phyloP scores from a whole-genome alignment of 2,888 invertebrate genomes.

The Ferdinandea cuprea region DNA sequence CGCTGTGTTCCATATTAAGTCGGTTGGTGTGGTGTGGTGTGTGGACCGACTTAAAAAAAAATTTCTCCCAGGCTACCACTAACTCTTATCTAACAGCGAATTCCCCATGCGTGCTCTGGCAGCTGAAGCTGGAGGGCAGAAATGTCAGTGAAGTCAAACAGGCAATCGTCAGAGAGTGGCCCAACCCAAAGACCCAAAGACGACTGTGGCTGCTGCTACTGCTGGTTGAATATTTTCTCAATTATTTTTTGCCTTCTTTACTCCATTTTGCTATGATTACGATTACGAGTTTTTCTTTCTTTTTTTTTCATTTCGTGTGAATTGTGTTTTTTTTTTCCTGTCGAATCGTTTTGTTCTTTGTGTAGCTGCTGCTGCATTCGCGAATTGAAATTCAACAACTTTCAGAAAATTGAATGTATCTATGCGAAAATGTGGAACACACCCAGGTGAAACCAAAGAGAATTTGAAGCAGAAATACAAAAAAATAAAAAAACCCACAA shows the following conservation, averaged over 20 bases:
- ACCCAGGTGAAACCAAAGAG: conserved; percentile 61
- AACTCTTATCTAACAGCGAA: conserved; percentile 60
- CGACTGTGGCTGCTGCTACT: too few relatives aligned
- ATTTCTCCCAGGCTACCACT: conserved; percentile 54
- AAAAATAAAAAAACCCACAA: conserved; percentile 41
- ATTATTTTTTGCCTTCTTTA: conserved; percentile 34
- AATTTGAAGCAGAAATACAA: conserved; percentile 47
- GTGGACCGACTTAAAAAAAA: conserved; percentile 21
- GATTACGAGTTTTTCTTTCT: conserved; percentile 18
- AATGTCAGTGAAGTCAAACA: conserved; percentile 66
- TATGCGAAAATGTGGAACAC: conserved; percentile 67
- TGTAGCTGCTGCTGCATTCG: conserved; percentile 47
- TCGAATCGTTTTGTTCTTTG: conserved; percentile 40
- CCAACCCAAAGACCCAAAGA: conserved; percentile 67
- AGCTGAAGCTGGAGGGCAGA: conserved; percentile 48
- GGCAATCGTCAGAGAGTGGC: conserved; percentile 54
- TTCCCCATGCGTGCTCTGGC: conserved; percentile 38
- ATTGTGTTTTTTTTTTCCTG: conserved; percentile 5
- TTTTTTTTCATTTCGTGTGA: conserved; percentile 11
- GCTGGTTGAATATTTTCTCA: conserved; percentile 29
- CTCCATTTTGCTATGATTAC: conserved; percentile 24
- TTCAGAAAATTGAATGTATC: conserved; percentile 60
- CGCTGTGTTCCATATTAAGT: conserved; percentile 26
- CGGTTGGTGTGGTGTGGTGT: too few relatives aligned
- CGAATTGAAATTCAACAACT: conserved; percentile 65